A percentile compares a stretch with the other conserved stretches of the same genome.
Evolutionary conservation across 2,113 vertebrate genomes (phyloP).

Genomic region (Python bivittatus): DNA sequence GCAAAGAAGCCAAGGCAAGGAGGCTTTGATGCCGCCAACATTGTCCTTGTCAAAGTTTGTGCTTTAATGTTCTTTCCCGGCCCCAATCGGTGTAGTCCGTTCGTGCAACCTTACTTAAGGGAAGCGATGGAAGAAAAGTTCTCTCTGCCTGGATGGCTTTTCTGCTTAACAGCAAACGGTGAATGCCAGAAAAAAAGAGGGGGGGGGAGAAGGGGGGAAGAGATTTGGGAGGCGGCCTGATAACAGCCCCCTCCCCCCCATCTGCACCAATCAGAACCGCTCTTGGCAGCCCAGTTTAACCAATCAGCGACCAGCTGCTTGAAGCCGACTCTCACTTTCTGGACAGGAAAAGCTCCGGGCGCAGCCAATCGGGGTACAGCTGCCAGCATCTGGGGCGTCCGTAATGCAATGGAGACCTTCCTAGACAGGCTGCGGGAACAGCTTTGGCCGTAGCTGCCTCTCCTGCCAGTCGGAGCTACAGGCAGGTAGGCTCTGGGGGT

Average conservation of each 20-base stretch:
- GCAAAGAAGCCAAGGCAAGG: fast-evolving
- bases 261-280: constrained; percentile 1
- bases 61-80: neutral
- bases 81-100: neutral
- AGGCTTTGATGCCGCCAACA: neutral
- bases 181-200: neutral
- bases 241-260: neutral
- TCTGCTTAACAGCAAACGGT: neutral
- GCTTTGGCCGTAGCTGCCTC: neutral
- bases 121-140: neutral
- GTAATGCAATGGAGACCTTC: neutral
- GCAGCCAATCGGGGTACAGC: constrained; percentile 32
- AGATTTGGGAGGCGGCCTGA: neutral
- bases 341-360: neutral
- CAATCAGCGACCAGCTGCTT: constrained; percentile 49
- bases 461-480: neutral
- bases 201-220: fast-evolving
- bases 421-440: neutral
- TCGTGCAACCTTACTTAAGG: neutral
- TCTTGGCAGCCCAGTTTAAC: neutral
- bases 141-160: neutral
- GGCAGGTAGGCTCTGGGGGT: neutral
- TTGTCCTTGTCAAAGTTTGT: neutral
- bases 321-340: neutral
- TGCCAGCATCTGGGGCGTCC: neutral